Evolutionary conservation across 92 coral and sea anemone species (phyloP).

Genomic region (Montipora capitata): DNA sequence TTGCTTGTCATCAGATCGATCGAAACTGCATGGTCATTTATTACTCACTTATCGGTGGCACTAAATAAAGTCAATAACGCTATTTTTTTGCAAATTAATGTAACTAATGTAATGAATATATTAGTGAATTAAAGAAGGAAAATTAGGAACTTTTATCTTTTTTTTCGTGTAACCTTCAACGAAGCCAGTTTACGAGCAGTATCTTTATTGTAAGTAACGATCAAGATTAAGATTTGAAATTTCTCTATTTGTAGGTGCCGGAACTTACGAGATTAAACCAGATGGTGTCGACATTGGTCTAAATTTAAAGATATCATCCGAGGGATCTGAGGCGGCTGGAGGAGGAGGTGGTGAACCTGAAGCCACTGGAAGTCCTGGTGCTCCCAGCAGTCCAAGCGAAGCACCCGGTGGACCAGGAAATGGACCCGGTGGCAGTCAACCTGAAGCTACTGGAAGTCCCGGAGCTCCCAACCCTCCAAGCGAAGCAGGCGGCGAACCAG

Average conservation of each 20-base stretch:
- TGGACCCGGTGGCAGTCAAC: not conserved
- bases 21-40: no score
- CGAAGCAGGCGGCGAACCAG: no score
- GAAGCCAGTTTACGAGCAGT: no score
- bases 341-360: conserved; percentile 12
- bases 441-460: not conserved
- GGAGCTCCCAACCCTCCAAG: not conserved
- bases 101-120: no score
- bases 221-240: not conserved
- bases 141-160: no score
- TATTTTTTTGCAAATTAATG: no score
- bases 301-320: conserved; percentile 66
- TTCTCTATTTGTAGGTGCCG: conserved; percentile 64
- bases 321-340: not conserved
- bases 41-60: no score
- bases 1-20: no score
- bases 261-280: conserved; percentile 76
- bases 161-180: no score
- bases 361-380: conserved; percentile 12
- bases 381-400: conserved; percentile 6
- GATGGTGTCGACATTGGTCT: conserved; percentile 79
- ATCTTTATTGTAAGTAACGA: not conserved
- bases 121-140: no score
- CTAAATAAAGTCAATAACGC: no score
- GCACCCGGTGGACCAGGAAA: conserved; percentile 8